Base-by-base conservation (phyloP, 1,140 invertebrate genomes). In the Halesus radiatus region DNA sequence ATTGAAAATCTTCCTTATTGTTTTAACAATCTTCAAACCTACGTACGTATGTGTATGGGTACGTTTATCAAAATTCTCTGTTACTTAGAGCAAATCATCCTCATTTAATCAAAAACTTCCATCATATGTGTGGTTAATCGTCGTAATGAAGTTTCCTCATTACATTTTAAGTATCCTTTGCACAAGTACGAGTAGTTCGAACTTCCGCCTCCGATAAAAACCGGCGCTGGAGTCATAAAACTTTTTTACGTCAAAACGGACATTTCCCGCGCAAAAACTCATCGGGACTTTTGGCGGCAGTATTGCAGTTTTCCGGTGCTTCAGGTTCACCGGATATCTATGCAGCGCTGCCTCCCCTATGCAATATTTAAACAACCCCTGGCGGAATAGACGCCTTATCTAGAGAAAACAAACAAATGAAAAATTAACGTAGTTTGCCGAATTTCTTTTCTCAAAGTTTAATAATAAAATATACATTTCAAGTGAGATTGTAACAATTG, bases 191-290 rank as follows among this genome's bases (percentile, higher is more conserved):
- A 64, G 62, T 64, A 29, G 62, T 64, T 22, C 26, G 26, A 32
- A 64, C 16, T 64, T 32, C 26, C 62, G 16, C 20, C 54, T 16
- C 62, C 22, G 62, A 64, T 64, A 64, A 64, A 64, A 64, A 64
- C 62, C 22, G 26, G 22, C 16, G 2, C 26, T n/a, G 62, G 62
- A 64, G 62, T 37, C 26, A 32, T 64, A 26, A 64, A 32, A 32
- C 26, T 26, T 22, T 64, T 64, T 32, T 26, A 26, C 26, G 62
- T 26, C 62, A 16, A 32, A 64, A 64, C 62, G 32, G 62, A 64
- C 62, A 26, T 16, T 29, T 29, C 10, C 62, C 22, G 22, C 26
- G 62, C 22, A 32, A 64, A 64, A 64, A 64, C 62, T 29, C 62
- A 64, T 32, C 62, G 62, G 26, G 18, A 13, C 62, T 29, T 64